A percentile compares a stretch with the other conserved stretches of the same genome.
Conservation (phyloP, 2,113 vertebrate genomes). For the Melanostigma gelatinosum region DNA sequence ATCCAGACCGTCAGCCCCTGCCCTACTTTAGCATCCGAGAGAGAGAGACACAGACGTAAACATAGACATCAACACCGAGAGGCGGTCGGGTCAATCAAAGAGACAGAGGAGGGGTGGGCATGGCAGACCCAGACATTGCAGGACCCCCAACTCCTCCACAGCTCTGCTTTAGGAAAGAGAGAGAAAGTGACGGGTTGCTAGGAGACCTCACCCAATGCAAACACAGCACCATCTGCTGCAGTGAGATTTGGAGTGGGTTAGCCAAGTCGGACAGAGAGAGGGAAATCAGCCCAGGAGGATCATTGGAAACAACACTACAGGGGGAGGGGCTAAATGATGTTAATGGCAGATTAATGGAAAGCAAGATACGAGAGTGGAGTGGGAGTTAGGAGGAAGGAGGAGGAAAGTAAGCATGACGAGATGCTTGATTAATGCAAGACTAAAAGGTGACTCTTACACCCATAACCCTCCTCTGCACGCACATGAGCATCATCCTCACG, state of each 20-base stretch:
- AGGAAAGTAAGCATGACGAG: conserved; percentile 12
- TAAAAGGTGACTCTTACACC: conserved; percentile 57
- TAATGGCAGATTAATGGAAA: conserved; percentile 9
- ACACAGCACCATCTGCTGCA: conserved; percentile 82
- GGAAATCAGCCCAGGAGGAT: conserved; percentile 48
- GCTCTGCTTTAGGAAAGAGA: conserved; percentile 55
- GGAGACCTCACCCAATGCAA: conserved; percentile 79
- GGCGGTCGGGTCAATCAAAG: conserved; percentile 54
- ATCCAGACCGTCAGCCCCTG: conserved; percentile 61
- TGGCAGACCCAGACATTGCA: conserved; percentile 72
- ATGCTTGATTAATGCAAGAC: conserved; percentile 55
- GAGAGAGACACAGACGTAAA: conserved; percentile 36
- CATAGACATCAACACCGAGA: conserved; percentile 53
- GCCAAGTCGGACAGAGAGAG: conserved; percentile 57
- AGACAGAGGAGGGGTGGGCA: conserved; percentile 48
- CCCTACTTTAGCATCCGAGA: conserved; percentile 52
- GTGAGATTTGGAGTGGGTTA: conserved; percentile 71
- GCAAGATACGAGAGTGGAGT: not conserved
- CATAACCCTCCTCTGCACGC: not conserved
- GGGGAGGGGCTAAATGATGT: conserved; percentile 10
- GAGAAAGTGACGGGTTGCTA: conserved; percentile 77
- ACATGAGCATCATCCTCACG: not conserved
- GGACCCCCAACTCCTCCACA: conserved; percentile 69
- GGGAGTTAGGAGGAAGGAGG: not conserved
- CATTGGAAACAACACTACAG: conserved; percentile 44